Conservation (phyloP, 1,140 invertebrate genomes). For the Neodiprion pinetum region DNA sequence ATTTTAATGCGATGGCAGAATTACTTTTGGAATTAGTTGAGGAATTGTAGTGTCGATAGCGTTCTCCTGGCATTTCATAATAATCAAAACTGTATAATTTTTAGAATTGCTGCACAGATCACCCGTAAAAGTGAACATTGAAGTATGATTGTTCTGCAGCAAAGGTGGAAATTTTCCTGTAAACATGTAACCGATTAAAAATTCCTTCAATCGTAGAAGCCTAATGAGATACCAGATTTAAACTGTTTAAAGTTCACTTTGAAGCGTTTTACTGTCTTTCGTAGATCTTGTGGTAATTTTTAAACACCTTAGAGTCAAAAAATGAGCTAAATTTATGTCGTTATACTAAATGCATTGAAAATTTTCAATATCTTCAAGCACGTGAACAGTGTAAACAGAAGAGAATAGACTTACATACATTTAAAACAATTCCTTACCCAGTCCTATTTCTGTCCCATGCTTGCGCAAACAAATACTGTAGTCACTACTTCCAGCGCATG, state of each 20-base stretch:
- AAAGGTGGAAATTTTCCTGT: constrained; percentile 44
- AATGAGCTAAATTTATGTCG: no score
- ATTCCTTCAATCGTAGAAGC: not conserved
- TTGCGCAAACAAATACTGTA: constrained; percentile 44
- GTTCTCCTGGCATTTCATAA: constrained; percentile 48
- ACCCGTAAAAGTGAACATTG: constrained; percentile 45
- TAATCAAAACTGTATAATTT: constrained; percentile 42
- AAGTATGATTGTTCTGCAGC: constrained; percentile 30
- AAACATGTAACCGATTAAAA: constrained; percentile 13
- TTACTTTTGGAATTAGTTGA: constrained; percentile 38
- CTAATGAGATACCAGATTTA: no score
- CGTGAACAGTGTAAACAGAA: no score
- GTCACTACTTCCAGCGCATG: constrained; percentile 39
- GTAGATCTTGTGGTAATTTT: no score
- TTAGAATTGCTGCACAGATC: constrained; percentile 35
- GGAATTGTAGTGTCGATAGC: constrained; percentile 32
- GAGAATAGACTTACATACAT: no score
- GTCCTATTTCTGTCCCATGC: constrained; percentile 39
- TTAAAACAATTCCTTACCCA: constrained; percentile 38
- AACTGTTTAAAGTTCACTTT: no score
- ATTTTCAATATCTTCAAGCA: no score
- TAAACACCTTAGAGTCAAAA: no score
- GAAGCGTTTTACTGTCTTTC: no score
- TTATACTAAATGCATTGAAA: no score
- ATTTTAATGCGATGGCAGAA: constrained; percentile 19